Evolutionary conservation across 2,113 vertebrate genomes (phyloP), one percentile per base, ranked within the genome.

Genomic region (Artemisiospiza belli): DNA sequence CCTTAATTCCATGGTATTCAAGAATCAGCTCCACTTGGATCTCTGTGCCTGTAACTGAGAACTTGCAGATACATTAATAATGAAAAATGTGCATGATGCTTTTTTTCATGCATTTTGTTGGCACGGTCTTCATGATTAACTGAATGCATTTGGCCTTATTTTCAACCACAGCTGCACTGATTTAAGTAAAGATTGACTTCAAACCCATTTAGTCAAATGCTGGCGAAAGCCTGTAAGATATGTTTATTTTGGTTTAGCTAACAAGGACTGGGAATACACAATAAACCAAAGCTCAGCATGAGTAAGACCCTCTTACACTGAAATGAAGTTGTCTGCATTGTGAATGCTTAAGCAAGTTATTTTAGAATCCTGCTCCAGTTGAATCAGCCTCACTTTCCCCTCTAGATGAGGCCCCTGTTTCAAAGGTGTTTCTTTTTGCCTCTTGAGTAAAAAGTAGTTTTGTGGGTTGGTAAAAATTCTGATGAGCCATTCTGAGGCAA

Each of bases 211-310:
- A 89, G 80, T 89, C 62, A 91, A 94, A 82, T 23, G 18, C 62
- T 95, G 94, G 92, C 94, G 89, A 27, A 81, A 44, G 61, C 35
- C 81, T 54, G 54, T 12, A 52, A 44, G 69, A 68, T 11, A 22
- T 67, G 69, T 92, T 95, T 95, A n/a, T 69, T 92, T 95, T 96
- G 74, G 59, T 95, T 87, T 83, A 69, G 30, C 58, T 91, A 47
- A 72, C 37, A 12, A 7, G 23, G n/a, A 13, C 66, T 89, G 70
- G 66, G 87, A 95, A 90, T 83, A 69, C 23, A 49, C 46, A 85
- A 59, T 37, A 85, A 90, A 87, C 27, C 59, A 83, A 89, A 90
- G 77, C 64, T 87, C 67, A 92, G 78, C 27, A 39, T 4, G 30
- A 75, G 41, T 75, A 91, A 94, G 78, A 76, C 67, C 51, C 21